A percentile compares a stretch with the other conserved stretches of the same genome.
Conservation (phyloP, 2,888 invertebrate species). For the Incurvaria masculella region DNA sequence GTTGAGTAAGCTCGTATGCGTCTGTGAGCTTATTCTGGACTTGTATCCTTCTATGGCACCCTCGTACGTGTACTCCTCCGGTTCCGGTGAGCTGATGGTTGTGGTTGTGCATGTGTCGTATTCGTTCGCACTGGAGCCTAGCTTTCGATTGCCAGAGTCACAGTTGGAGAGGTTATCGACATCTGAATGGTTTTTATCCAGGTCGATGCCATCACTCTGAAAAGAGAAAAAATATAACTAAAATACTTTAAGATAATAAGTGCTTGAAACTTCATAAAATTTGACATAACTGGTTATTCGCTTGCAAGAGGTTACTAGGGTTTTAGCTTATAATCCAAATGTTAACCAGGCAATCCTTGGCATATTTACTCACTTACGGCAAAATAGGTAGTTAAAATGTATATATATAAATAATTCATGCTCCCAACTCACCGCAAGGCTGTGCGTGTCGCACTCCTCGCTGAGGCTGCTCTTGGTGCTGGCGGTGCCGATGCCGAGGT, state of each 20-base stretch:
- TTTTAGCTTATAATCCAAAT: not conserved
- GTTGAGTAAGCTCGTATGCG: slow-evolving; percentile 32
- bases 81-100: slow-evolving; percentile 66
- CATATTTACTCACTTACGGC: no score
- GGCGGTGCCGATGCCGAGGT: slow-evolving; percentile 72
- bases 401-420: no score
- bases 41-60: slow-evolving; percentile 85
- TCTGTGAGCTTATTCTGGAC: slow-evolving; percentile 67
- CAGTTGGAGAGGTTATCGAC: slow-evolving; percentile 48
- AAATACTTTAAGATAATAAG: no score
- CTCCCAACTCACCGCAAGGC: slow-evolving; percentile 53
- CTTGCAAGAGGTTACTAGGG: not conserved
- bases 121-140: slow-evolving; percentile 53
- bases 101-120: slow-evolving; percentile 68
- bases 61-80: slow-evolving; percentile 82
- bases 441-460: slow-evolving; percentile 63
- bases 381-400: no score
- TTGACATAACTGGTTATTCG: no score
- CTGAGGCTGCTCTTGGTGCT: slow-evolving; percentile 64
- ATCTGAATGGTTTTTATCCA: slow-evolving; percentile 52
- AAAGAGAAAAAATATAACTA: no score
- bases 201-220: slow-evolving; percentile 61
- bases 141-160: slow-evolving; percentile 41
- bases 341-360: no score
- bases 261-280: no score